phyloP scores from a whole-genome alignment of 2,797 vertebrate species.

The Arremon brunneinucha region DNA sequence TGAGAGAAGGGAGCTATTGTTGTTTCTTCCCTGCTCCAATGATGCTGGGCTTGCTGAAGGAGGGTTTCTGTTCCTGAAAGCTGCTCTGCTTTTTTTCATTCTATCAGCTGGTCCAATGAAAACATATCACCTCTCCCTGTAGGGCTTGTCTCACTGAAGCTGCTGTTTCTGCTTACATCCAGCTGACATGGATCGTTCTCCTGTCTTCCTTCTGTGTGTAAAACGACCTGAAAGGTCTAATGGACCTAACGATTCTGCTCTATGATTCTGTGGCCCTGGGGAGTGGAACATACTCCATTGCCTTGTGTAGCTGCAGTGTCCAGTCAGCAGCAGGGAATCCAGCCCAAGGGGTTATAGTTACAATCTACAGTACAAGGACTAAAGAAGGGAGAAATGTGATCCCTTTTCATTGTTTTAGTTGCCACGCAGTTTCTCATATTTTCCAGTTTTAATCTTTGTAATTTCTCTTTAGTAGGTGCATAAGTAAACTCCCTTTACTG shows the following conservation, averaged over 20 bases:
- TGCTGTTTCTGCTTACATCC: not conserved
- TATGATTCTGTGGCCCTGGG: not conserved
- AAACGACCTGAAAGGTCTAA: not conserved
- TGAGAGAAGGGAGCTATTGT: not conserved
- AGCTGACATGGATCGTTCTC: fast-evolving
- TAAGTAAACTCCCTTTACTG: not conserved
- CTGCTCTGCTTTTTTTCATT: not conserved
- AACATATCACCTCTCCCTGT: not conserved
- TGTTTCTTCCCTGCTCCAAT: not conserved
- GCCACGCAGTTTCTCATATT: not conserved
- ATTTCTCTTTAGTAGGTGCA: not conserved
- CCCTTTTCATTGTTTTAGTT: not conserved
- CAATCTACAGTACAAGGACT: not conserved
- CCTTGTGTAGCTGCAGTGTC: not conserved
- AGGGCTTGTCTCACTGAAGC: not conserved
- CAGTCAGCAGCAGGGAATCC: not conserved
- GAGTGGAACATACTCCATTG: fast-evolving
- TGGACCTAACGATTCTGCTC: not conserved
- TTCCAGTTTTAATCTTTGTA: not conserved
- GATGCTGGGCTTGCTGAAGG: not conserved
- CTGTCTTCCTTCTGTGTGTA: not conserved
- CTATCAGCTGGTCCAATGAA: not conserved
- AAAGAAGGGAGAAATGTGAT: not conserved
- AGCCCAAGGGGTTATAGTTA: not conserved
- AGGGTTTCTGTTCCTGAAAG: not conserved